phyloP scores from a whole-genome alignment of 2,113 vertebrate genomes.

The Paracanthobrama guichenoti region DNA sequence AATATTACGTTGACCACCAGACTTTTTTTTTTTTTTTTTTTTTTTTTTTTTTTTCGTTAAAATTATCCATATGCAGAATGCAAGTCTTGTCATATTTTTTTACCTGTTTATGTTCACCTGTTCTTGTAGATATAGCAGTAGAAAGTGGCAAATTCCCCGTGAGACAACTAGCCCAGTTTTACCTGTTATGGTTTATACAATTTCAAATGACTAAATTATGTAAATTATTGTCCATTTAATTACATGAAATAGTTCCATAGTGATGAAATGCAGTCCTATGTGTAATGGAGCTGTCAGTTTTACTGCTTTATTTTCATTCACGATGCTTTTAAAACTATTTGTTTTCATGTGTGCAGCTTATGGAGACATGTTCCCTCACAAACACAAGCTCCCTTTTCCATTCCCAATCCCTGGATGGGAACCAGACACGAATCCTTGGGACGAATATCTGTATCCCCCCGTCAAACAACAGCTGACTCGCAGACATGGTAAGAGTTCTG shows the following conservation, averaged over 20 bases:
- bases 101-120: not conserved
- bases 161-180: not conserved
- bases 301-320: not conserved
- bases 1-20: constrained; percentile 9
- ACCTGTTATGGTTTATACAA: not conserved
- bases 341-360: constrained; percentile 62
- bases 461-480: constrained; percentile 71
- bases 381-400: constrained; percentile 72
- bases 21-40: no score
- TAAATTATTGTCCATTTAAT: not conserved
- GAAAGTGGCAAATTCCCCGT: not conserved
- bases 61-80: not conserved
- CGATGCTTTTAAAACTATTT: not conserved
- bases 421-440: constrained; percentile 85
- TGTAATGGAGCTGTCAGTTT: not conserved
- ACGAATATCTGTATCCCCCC: constrained; percentile 86
- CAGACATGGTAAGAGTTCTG: constrained; percentile 57
- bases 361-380: constrained; percentile 71
- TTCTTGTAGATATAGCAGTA: no score
- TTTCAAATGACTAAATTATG: not conserved
- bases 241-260: not conserved
- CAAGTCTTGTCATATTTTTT: not conserved
- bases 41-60: no score
- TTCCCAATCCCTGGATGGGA: constrained; percentile 72
- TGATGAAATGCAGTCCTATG: not conserved